phyloP scores from a whole-genome alignment of 2,888 invertebrate genomes.

The Drosophila setosimentum region DNA sequence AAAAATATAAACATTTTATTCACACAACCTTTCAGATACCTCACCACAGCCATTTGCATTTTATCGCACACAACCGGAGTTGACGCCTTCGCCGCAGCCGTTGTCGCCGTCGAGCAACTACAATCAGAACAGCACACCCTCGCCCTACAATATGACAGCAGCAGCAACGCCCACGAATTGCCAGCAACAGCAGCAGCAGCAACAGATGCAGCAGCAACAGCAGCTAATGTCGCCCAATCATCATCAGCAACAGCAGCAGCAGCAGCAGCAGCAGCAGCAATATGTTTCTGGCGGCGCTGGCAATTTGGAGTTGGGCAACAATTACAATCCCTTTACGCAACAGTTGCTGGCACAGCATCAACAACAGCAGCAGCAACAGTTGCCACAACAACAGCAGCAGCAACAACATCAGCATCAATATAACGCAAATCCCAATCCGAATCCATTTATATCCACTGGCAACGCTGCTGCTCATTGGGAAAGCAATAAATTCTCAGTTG shows the following conservation, averaged over 20 bases:
- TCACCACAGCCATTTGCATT: slow-evolving; percentile 83
- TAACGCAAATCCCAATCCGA: slow-evolving; percentile 58
- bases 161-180: slow-evolving; percentile 59
- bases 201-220: slow-evolving; percentile 53
- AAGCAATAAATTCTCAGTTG: slow-evolving; percentile 69
- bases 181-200: slow-evolving; percentile 51
- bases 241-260: slow-evolving; percentile 68
- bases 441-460: slow-evolving; percentile 68
- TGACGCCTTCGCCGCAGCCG: slow-evolving; percentile 85
- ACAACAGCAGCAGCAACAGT: slow-evolving; percentile 66
- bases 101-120: slow-evolving; percentile 83
- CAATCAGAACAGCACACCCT: slow-evolving; percentile 82
- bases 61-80: slow-evolving; percentile 80
- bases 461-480: slow-evolving; percentile 61
- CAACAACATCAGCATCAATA: slow-evolving; percentile 65
- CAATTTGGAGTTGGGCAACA: slow-evolving; percentile 57
- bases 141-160: slow-evolving; percentile 80
- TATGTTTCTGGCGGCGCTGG: slow-evolving; percentile 40
- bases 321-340: slow-evolving; percentile 71
- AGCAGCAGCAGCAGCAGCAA: slow-evolving; percentile 63
- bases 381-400: slow-evolving; percentile 56
- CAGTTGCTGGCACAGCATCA: slow-evolving; percentile 64
- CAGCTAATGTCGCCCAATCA: slow-evolving; percentile 74
- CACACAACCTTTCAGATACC: slow-evolving; percentile 67
- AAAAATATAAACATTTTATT: background rate